Conservation (phyloP, 1,140 invertebrate species). For the Thaumatotibia leucotreta region DNA sequence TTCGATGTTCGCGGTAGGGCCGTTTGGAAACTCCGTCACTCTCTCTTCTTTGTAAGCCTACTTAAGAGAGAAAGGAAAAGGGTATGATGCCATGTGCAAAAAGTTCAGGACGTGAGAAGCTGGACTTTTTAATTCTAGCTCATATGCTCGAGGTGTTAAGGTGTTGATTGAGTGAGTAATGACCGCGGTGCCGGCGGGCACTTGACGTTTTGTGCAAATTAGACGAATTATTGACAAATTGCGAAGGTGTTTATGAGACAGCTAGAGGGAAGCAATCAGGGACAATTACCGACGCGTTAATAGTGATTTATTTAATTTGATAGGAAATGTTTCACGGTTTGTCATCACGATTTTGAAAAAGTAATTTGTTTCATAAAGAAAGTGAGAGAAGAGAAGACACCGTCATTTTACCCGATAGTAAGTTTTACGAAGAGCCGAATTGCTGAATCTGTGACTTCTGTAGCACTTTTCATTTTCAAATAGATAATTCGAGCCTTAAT, state of each 20-base stretch:
- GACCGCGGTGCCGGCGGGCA: not conserved
- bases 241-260: not conserved
- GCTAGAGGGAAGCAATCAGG: not conserved
- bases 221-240: not conserved
- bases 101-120: not conserved
- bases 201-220: constrained; percentile 6
- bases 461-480: too few species aligned
- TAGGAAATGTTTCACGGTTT: not conserved
- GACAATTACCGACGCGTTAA: not conserved
- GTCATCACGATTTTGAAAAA: not conserved
- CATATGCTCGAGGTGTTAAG: not conserved
- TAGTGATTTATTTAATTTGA: not conserved
- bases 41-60: not conserved
- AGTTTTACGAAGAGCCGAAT: too few species aligned
- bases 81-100: not conserved
- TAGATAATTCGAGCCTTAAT: too few species aligned
- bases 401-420: too few species aligned
- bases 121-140: not conserved
- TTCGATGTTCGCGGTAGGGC: too few species aligned
- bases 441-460: too few species aligned
- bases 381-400: too few species aligned
- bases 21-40: not conserved
- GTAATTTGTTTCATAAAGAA: too few species aligned
- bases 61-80: not conserved
- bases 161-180: not conserved